Conservation (phyloP, 2,888 invertebrate species). For the Diploptera punctata region DNA sequence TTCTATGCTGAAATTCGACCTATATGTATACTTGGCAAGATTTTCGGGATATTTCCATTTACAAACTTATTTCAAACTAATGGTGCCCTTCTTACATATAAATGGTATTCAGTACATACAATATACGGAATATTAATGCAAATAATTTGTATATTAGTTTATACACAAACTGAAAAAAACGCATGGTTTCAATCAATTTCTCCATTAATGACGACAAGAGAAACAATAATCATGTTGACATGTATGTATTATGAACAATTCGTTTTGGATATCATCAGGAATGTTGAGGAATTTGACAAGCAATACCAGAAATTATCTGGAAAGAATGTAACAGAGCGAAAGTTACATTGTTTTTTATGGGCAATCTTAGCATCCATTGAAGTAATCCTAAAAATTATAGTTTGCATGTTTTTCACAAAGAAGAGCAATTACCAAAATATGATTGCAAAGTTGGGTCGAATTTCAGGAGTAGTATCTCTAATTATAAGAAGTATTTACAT, state of each 20-base stretch:
- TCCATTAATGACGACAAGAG: too few relatives aligned
- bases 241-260: not conserved
- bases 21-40: not conserved
- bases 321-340: too few relatives aligned
- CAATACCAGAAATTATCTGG: too few relatives aligned
- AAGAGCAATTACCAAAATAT: not conserved
- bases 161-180: too few relatives aligned
- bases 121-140: not conserved
- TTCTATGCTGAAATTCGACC: not conserved
- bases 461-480: not conserved
- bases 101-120: not conserved
- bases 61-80: not conserved
- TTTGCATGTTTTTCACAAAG: too few relatives aligned
- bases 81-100: not conserved
- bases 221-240: not conserved
- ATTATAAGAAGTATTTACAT: not conserved
- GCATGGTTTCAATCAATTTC: too few relatives aligned
- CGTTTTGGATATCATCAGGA: not conserved
- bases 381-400: too few relatives aligned
- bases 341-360: too few relatives aligned
- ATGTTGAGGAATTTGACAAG: not conserved
- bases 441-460: not conserved
- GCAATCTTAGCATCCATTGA: too few relatives aligned
- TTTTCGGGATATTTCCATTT: conserved; percentile 14
- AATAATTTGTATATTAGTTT: too few relatives aligned